These are phyloP conservation scores for Tringa solitaria DNA, from an alignment of 2,113 vertebrate species.

Conservation along the genomic window DNA sequence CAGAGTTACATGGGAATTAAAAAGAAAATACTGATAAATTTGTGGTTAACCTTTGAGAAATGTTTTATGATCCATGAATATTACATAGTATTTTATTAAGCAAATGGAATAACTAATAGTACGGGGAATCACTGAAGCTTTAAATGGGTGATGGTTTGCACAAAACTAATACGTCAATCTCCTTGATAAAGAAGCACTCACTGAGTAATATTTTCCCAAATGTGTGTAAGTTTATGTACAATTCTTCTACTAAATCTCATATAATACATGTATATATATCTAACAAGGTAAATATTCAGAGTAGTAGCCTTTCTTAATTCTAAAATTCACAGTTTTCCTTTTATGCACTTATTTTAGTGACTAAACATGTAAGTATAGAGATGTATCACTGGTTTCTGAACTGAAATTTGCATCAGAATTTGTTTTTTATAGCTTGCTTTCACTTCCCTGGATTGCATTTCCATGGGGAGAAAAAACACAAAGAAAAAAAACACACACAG, in stretches of 20 bases:
- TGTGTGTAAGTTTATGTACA: background rate
- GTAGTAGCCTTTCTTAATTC: background rate
- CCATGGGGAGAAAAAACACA: background rate
- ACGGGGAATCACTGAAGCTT: background rate
- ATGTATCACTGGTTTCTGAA: background rate
- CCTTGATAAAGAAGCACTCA: background rate
- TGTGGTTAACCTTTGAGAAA: background rate
- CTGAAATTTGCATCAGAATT: background rate
- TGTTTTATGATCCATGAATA: conserved; percentile 22
- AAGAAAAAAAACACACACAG: background rate
- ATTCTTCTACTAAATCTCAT: background rate
- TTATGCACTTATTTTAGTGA: background rate
- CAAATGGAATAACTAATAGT: conserved; percentile 44
- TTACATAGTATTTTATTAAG: conserved; percentile 42
- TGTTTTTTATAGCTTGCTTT: background rate
- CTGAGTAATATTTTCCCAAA: background rate
- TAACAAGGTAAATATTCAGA: background rate
- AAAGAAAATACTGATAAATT: background rate
- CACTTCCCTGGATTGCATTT: background rate
- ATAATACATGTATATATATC: background rate
- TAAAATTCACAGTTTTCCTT: background rate
- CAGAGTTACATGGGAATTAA: background rate
- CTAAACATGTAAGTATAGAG: background rate
- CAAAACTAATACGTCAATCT: background rate
- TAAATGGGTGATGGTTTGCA: background rate